phyloP scores from a whole-genome alignment of 2,113 vertebrate species.

The Rhynchomys soricoides region DNA sequence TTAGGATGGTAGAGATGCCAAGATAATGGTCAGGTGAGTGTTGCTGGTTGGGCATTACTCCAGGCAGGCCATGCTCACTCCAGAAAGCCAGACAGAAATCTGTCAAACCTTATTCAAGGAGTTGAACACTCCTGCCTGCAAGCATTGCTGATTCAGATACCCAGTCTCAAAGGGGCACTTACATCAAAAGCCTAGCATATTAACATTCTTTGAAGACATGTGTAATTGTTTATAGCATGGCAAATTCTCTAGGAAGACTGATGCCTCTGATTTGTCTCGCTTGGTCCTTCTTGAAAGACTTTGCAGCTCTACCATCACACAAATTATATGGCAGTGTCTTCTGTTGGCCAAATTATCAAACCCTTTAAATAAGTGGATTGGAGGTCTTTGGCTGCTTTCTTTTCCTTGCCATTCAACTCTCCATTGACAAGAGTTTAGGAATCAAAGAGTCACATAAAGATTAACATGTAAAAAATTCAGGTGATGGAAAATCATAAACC shows the following conservation, averaged over 20 bases:
- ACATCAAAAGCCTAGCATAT: neutral
- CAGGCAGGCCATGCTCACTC: no score
- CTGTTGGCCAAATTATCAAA: neutral
- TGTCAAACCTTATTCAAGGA: neutral
- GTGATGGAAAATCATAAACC: neutral
- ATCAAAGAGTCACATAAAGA: neutral
- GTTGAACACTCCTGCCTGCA: no score
- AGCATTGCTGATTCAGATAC: neutral
- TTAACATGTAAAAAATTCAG: neutral
- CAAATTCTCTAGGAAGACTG: neutral
- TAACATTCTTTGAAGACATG: neutral
- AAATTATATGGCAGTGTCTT: accelerated
- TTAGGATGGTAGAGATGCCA: no score
- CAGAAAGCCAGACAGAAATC: neutral
- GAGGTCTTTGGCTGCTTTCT: neutral
- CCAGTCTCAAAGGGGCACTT: neutral
- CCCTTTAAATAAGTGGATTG: neutral
- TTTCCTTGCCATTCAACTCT: neutral
- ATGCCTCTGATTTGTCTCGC: neutral
- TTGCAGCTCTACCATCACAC: neutral
- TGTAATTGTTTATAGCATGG: neutral
- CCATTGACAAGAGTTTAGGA: neutral
- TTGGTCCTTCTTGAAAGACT: neutral
- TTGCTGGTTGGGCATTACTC: no score
- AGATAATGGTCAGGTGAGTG: no score